Conservation (phyloP, 2,888 invertebrate genomes). For the Drosophila hamatofila region DNA sequence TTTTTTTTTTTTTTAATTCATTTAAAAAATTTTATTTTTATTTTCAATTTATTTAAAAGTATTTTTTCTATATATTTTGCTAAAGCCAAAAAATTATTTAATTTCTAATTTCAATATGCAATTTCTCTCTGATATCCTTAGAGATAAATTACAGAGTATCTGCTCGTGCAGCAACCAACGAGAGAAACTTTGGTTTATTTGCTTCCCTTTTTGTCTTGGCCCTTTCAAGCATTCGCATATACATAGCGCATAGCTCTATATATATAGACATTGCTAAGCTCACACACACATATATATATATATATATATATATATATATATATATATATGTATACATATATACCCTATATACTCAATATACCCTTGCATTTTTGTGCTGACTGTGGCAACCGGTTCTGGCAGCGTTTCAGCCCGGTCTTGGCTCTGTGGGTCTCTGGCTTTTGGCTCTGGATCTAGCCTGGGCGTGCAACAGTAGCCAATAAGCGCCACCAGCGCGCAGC, state of each 20-base stretch:
- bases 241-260: constrained; percentile 1
- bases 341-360: constrained; percentile 9
- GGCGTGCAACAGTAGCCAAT: constrained; percentile 73
- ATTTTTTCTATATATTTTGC: too few species aligned
- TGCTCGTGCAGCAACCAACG: not conserved
- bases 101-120: too few species aligned
- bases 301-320: constrained; percentile 2
- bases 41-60: too few species aligned
- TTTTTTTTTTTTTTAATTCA: too few species aligned
- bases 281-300: not conserved
- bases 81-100: too few species aligned
- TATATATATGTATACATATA: constrained; percentile 2
- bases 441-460: constrained; percentile 23
- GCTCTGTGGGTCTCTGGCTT: constrained; percentile 8
- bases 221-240: constrained; percentile 8
- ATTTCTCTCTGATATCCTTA: too few species aligned
- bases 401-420: not conserved
- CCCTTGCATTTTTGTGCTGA: constrained; percentile 32
- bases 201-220: not conserved
- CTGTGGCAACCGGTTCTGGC: constrained; percentile 44
- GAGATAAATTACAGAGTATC: not conserved
- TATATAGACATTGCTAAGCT: not conserved
- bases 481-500: constrained; percentile 67
- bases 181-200: not conserved
- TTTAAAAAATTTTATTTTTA: too few species aligned